Percentiles rank a stretch among this genome's conserved stretches.
Evolutionary conservation across 2,888 invertebrate species (phyloP).

Genomic region (Rhaphigaster nebulosa): DNA sequence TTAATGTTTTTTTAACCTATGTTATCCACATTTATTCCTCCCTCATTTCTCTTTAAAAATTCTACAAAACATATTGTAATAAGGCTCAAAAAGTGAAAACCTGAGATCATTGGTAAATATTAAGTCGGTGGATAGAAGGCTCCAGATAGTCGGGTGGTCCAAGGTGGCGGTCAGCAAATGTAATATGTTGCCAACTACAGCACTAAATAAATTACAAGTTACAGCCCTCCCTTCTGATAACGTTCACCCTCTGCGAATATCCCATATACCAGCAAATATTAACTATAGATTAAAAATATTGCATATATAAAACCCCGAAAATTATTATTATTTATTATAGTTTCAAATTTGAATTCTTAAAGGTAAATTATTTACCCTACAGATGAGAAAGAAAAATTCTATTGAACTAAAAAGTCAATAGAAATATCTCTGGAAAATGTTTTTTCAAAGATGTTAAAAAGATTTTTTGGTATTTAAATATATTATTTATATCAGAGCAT

Average conservation of each 20-base stretch:
- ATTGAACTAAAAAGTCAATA: too few species aligned
- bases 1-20: background rate
- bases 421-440: too few species aligned
- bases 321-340: background rate
- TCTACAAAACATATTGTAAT: too few species aligned
- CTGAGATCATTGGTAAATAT: background rate
- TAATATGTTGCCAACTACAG: conserved; percentile 22
- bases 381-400: too few species aligned
- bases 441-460: too few species aligned
- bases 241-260: background rate
- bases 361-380: too few species aligned
- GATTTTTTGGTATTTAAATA: too few species aligned
- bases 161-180: background rate
- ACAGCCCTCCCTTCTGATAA: background rate
- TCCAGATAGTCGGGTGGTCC: background rate
- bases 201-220: conserved; percentile 26
- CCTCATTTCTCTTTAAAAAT: background rate
- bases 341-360: background rate
- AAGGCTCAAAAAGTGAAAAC: background rate
- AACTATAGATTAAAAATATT: background rate
- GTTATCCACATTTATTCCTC: background rate
- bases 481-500: too few species aligned
- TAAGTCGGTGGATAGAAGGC: background rate
- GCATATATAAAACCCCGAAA: background rate
- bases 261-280: background rate